These are phyloP conservation scores for Coleophora flavipennella DNA, from an alignment of 2,888 invertebrate species.

Conservation along the genomic window DNA sequence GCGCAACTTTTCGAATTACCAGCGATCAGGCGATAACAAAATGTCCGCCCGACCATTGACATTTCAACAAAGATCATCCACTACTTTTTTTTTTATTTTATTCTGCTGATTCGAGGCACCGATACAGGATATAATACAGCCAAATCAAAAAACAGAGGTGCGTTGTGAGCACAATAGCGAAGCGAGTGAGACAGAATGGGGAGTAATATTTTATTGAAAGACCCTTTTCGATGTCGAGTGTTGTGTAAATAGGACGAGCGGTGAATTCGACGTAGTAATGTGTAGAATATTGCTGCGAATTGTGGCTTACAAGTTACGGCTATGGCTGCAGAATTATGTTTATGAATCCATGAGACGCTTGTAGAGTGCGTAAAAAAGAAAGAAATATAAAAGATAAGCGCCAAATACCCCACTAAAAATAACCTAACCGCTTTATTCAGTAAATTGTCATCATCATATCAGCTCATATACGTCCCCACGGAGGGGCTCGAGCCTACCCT, in stretches of 20 bases:
- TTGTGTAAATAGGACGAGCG: conserved; percentile 65
- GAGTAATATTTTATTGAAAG: conserved; percentile 70
- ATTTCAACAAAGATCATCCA: conserved; percentile 27
- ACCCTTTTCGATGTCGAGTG: conserved; percentile 65
- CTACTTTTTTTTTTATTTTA: conserved; percentile 22
- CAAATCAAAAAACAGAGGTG: conserved; percentile 33
- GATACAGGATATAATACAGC: conserved; percentile 41
- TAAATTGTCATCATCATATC: no score
- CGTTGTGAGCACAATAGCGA: conserved; percentile 38
- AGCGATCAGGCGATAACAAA: conserved; percentile 46
- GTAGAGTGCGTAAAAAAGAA: no score
- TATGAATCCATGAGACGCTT: no score
- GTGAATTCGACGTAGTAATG: conserved; percentile 49
- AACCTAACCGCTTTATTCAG: no score
- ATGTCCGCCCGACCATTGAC: conserved; percentile 50
- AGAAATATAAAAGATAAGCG: no score
- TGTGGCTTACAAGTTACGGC: no score
- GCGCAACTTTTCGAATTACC: conserved; percentile 48
- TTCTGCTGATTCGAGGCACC: conserved; percentile 24
- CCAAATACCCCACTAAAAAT: no score
- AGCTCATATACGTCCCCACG: no score
- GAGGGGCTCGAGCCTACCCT: no score
- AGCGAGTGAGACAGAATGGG: conserved; percentile 58
- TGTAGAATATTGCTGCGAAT: conserved; percentile 46
- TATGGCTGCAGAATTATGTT: background rate